Base-by-base conservation (phyloP, 2,888 invertebrate species). In the Ectemnius continuus region DNA sequence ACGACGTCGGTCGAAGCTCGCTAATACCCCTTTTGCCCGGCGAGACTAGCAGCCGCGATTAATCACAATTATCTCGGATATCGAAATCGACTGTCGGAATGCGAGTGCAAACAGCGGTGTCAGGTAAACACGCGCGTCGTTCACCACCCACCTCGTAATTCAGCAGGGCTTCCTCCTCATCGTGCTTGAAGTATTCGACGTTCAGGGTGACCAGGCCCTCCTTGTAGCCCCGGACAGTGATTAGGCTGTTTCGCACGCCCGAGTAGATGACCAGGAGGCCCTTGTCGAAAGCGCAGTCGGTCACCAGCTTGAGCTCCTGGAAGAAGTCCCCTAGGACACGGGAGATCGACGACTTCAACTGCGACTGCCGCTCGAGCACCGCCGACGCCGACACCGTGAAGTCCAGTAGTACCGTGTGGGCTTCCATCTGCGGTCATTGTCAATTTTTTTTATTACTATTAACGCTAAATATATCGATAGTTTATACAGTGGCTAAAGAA, bases 141-240 rank as follows among this genome's bases (percentile, higher is more conserved):
- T 52, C 46, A 20, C 48, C 45, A 46, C 70, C 91, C 94, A 97
- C 97, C 94, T 97, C 96, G 91, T 95, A 95, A 82, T 93, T 93
- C 85, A 97, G 92, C 74, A 95, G 88, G 52, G 95, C 94, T 80
- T 95, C 94, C 86, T 95, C 95, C 78, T 94, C 93, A 70, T 96
- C 95, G 74, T 93, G 94, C 89, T 95, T 94, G 89, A 94, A 96
- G 92, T 96, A 97, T 88, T 97, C 97, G 86, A 97, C 94, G 90
- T 96, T 97, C 82, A 97, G 92, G 48, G 96, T 96, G 70, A 97
- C 93, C 81, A 96, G 92, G 69, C 97, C 97, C 84, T 95, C 94
- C 61, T 93, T 93, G 86, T 95, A 96, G 81, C 95, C 93, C 88
- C 96, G 93, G 59, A 95, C 92, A 45, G 94, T 95, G 36, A 96